Evolutionary conservation across 2,888 invertebrate genomes (phyloP), one percentile per base, ranked within the genome.

Genomic region (Mechanitis messenoides): DNA sequence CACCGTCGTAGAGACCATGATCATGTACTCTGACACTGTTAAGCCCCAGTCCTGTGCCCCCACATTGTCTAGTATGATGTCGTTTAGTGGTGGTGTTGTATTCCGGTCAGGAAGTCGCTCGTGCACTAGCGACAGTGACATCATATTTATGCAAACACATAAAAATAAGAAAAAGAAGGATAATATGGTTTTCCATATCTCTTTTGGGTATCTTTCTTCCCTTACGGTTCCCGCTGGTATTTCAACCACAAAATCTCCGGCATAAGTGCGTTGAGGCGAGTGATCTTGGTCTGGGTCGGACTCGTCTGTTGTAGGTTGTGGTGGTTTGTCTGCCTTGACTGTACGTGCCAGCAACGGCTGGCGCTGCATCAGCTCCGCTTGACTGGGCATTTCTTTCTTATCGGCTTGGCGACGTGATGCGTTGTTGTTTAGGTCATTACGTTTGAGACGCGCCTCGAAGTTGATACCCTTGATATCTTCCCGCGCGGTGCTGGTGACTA

Each of bases 81-180:
- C 97, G 61, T 95, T 95, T 72, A 97, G 92, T 60, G 97, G 97
- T 63, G 92, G 91, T 76, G 94, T 94, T 6, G 89, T 90, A 66
- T 91, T 91, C 69, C 95, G 90, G 85, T 96, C 95, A 55, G 97
- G 97, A 71, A 97, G 93, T 70, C 95, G 92, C 82, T 97, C 97
- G 88, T 97, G 97, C 65, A 96, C 95, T 79, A 96, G 86, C 71
- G 96, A 95, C 74, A 97, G 91, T 61, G 96, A 95, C 77, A 93
- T 85, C 91, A 91, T 91, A 76, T 91, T 91, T 68, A 91, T 77
- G 73, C 88, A 89, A 61, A 90, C 89, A 73, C 90, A 90, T 58
- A 81, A 47, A 69, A 90, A 90, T 61, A 90, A 76, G 72, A 90
- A 91, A 65, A 87, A 79, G 74, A 90, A 91, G 60, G 91, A 85